A percentile compares a stretch with the other conserved stretches of the same genome.
Evolutionary conservation across 2,888 invertebrate genomes (phyloP).

Genomic region (Drosophila demipolita): DNA sequence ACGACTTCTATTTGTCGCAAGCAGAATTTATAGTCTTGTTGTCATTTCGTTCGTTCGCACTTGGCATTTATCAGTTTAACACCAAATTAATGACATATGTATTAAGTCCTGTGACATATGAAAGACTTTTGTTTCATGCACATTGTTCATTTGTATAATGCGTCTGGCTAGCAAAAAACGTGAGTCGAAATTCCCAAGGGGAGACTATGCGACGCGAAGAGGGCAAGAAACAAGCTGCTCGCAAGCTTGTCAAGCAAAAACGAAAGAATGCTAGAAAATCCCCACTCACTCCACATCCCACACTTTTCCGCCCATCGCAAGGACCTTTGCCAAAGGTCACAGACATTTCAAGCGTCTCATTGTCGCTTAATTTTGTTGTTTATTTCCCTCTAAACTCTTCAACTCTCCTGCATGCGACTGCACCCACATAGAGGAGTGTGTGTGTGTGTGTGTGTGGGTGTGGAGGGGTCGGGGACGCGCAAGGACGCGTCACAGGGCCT

Average conservation of each 20-base stretch:
- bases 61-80: conserved; percentile 14
- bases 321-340: conserved; percentile 61
- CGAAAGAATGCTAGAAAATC: background rate
- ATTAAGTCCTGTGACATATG: conserved; percentile 16
- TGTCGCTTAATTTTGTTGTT: conserved; percentile 67
- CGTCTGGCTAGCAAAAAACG: conserved; percentile 65
- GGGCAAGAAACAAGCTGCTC: conserved; percentile 34
- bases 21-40: conserved; percentile 5
- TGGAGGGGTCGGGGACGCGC: background rate
- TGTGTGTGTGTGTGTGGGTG: background rate
- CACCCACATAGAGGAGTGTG: conserved; percentile 30
- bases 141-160: conserved; percentile 64
- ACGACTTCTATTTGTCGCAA: background rate
- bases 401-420: conserved; percentile 58
- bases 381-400: conserved; percentile 35
- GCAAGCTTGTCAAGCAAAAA: conserved; percentile 21
- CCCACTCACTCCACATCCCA: background rate
- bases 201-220: conserved; percentile 43
- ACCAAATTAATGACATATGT: conserved; percentile 18
- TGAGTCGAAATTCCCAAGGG: conserved; percentile 45
- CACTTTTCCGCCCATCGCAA: background rate
- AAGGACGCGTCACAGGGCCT: conserved; percentile 2
- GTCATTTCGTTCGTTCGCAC: background rate
- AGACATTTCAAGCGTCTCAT: conserved; percentile 76
- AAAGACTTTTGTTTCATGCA: conserved; percentile 24